Evolutionary conservation across 2,113 vertebrate species (phyloP), one percentile per base, ranked within the genome.

Genomic region (Apteryx mantelli): DNA sequence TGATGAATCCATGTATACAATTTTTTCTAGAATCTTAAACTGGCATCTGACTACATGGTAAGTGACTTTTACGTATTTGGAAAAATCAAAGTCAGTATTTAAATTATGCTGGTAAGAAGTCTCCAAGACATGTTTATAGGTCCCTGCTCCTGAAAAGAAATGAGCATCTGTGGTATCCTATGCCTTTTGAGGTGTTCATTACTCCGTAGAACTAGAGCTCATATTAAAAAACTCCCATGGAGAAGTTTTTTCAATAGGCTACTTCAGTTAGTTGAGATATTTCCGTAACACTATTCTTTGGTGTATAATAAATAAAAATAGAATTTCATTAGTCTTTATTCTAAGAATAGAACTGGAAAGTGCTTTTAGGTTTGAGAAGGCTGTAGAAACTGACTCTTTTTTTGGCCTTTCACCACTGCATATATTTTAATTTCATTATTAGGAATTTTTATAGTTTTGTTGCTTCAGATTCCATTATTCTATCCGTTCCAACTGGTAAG

Each of bases 31-130:
- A 96, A 99, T 99, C 87, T 95, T 99, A 78, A 96, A 98, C 93
- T 99, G 99, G 99, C 99, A 99, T 96, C 97, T 99, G 74, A 97
- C 93, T 63, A 98, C 94, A 95, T 97, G 99, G 99, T 99, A 98
- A 91, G 97, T 97, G 56, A 89, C 13, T 34, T 86, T 11, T 66
- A 11, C 52, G 32, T 84, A 21, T n/a, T 78, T 21, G 44, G 14
- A 38, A 73, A 84, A 76, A 52, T 46, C 32, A 76, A 90, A 70
- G 21, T 52, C 88, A 21, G 28, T 50, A 48, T 61, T 81, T 79
- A 55, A 83, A 69, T 79, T 60, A 52, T 50, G 18, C 10, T 38
- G 63, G 53, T 68, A 64, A 71, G 30, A 91, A 87, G 14, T 30
- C 9, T 44, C 34, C 38, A 38, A 70, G 14, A 26, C 20, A 48